Evolutionary conservation across 1,140 invertebrate species (phyloP), one percentile per base, ranked within the genome.

Genomic region (Drosophila azteca): DNA sequence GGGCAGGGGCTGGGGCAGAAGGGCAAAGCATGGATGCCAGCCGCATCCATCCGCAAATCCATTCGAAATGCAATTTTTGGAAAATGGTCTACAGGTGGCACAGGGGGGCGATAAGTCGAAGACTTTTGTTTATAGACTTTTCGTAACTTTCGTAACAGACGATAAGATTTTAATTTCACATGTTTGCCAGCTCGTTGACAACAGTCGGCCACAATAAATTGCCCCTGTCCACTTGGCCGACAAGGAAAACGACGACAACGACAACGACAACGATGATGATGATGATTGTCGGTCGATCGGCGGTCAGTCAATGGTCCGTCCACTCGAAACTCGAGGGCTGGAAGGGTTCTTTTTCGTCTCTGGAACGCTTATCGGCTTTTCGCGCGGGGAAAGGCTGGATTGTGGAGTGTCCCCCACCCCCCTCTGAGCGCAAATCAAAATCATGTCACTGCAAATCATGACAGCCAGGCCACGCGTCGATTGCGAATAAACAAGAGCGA

Each of bases 141-240:
- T 15, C 31, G 39, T 22, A 26, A 51, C 35, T 44, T 51, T 31
- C 50, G n/a, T n/a, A n/a, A n/a, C 17, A 6, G 4, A 1, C 45
- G 67, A 70, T 70, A 50, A 70, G 67, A 58, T 44, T 69, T 70
- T 58, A 41, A 58, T 50, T 69, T 68, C 11, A 51, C 29, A n/a
- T 67, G n/a, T 67, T 68, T 55, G 50, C 44, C 43, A 41, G 48
- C 52, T 24, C 66, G 67, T 69, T 69, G 67, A 70, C 64, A 70
- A 58, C 65, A 35, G 39, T 50, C 43, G 45, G 35, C n/a, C 44
- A 44, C 17, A 69, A 44, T 69, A 69, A 69, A 70, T 58, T 58
- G 51, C 26, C 20, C 8, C 35, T 39, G 35, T 11, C 31, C 66
- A 69, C 66, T 69, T 69, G 64, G 43, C 31, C 66, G 50, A 66